A percentile compares a stretch with the other conserved stretches of the same genome.
These are phyloP conservation scores for Ivindomyrus marchei DNA, from an alignment of 2,113 vertebrate genomes.

Conservation along the genomic window DNA sequence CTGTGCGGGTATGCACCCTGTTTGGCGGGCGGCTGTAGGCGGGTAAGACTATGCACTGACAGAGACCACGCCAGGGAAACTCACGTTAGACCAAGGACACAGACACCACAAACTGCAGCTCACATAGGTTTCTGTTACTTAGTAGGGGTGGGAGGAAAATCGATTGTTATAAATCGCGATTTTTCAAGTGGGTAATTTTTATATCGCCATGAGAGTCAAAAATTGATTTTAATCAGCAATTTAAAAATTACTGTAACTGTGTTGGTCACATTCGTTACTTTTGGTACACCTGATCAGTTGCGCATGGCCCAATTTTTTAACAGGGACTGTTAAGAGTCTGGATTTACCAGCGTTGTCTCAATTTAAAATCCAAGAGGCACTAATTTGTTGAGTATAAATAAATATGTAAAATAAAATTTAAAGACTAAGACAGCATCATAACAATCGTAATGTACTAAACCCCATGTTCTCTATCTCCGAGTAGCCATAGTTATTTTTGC, in stretches of 20 bases:
- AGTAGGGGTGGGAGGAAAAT: neutral
- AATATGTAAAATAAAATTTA: neutral
- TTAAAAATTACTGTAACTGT: neutral
- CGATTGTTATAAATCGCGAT: neutral
- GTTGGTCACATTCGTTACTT: neutral
- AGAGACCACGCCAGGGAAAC: neutral
- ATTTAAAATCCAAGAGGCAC: neutral
- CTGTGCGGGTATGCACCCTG: slow-evolving; percentile 65
- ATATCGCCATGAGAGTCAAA: neutral
- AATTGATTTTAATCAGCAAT: neutral
- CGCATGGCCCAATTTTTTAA: neutral
- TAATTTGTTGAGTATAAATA: neutral
- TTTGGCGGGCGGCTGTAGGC: neutral
- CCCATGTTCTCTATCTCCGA: neutral
- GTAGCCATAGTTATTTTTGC: neutral
- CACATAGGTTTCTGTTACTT: neutral
- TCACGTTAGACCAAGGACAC: neutral
- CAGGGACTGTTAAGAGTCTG: neutral
- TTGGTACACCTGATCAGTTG: neutral
- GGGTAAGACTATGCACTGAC: neutral
- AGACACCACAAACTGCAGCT: neutral
- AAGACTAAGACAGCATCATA: neutral
- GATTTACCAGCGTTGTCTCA: neutral
- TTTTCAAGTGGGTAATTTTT: neutral
- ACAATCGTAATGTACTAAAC: neutral